Percentiles rank a stretch among this genome's conserved stretches.
These are phyloP conservation scores for Oryzias melastigma DNA, from an alignment of 2,113 vertebrate genomes.

Conservation along the genomic window DNA sequence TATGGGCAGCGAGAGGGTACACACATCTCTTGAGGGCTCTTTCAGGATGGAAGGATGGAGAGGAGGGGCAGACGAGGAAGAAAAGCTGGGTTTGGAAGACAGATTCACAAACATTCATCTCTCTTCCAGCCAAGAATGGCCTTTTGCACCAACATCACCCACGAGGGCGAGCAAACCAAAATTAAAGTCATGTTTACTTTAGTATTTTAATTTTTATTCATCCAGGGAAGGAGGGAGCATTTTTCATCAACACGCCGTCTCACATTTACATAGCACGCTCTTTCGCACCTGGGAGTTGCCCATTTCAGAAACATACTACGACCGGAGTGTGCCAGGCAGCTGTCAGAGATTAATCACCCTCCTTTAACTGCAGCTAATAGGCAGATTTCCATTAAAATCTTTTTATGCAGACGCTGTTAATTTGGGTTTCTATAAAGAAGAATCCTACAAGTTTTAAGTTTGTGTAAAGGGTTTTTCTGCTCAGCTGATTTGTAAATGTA, in stretches of 20 bases:
- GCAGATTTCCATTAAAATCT: neutral
- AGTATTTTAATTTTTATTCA: constrained; percentile 33
- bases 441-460: neutral
- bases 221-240: constrained; percentile 7
- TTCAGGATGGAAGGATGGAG: constrained; percentile 57
- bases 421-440: neutral
- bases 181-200: constrained; percentile 35
- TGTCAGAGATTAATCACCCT: constrained; percentile 23
- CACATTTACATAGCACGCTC: constrained; percentile 15
- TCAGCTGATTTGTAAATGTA: neutral
- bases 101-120: constrained; percentile 34
- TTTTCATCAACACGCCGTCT: constrained; percentile 14
- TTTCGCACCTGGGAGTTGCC: constrained; percentile 31
- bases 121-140: constrained; percentile 25
- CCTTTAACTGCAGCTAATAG: constrained; percentile 4
- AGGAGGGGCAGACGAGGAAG: constrained; percentile 47
- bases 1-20: constrained; percentile 75
- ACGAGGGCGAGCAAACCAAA: constrained; percentile 17
- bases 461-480: neutral
- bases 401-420: neutral
- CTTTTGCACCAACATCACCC: constrained; percentile 24
- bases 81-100: constrained; percentile 32
- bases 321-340: constrained; percentile 29
- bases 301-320: constrained; percentile 15
- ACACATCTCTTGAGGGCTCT: constrained; percentile 76